Conservation (phyloP, 1,140 invertebrate species). For the Bicyclus anynana region DNA sequence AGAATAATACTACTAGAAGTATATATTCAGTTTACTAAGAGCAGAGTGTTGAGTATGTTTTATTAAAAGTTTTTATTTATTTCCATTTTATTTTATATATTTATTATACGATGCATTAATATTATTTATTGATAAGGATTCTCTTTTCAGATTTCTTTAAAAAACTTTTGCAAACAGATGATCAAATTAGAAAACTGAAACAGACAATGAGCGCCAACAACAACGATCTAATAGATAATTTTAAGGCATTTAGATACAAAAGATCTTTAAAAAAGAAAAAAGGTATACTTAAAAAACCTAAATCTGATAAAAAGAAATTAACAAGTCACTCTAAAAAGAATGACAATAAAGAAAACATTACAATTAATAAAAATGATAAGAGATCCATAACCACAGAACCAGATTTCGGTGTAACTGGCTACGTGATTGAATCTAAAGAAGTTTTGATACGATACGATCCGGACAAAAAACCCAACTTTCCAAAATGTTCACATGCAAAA, state of each 20-base stretch:
- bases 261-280: constrained; percentile 31
- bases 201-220: constrained; percentile 22
- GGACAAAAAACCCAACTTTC: constrained; percentile 30
- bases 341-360: background rate
- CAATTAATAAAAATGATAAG: constrained; percentile 8
- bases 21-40: background rate
- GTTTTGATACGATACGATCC: constrained; percentile 36
- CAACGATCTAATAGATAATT: constrained; percentile 11
- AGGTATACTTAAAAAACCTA: background rate
- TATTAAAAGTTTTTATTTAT: no score
- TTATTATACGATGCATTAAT: no score
- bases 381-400: constrained; percentile 7
- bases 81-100: no score
- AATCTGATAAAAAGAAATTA: constrained; percentile 4
- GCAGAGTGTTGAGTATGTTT: no score
- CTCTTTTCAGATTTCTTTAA: constrained; percentile 53
- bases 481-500: constrained; percentile 48
- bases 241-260: constrained; percentile 37
- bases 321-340: background rate
- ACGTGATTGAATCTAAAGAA: constrained; percentile 45
- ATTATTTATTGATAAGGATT: background rate
- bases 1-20: background rate
- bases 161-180: constrained; percentile 52
- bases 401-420: constrained; percentile 12
- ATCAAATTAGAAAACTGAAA: constrained; percentile 49